Percentiles rank a stretch among this genome's conserved stretches.
Evolutionary conservation across 2,797 vertebrate species (phyloP).

Genomic region (Acomys russatus): DNA sequence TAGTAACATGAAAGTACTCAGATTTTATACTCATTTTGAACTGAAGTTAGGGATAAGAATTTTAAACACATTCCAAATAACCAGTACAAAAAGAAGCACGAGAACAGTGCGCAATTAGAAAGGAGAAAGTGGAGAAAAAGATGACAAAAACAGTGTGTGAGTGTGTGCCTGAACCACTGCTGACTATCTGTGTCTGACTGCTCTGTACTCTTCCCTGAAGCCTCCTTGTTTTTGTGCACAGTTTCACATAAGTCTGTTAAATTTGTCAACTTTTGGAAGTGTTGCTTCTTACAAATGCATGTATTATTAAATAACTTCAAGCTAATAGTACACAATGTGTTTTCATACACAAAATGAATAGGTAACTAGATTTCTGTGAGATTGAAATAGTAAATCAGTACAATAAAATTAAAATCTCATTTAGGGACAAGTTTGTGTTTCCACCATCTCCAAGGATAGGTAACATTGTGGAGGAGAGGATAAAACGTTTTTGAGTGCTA

Average conservation of each 20-base stretch:
- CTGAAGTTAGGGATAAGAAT: not conserved
- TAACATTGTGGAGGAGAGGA: not conserved
- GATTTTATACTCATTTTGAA: not conserved
- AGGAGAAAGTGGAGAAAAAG: not conserved
- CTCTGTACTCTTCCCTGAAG: not conserved
- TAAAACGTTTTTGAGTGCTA: not conserved
- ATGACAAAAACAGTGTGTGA: not conserved
- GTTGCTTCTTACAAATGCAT: not conserved
- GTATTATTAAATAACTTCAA: not conserved
- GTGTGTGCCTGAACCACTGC: too few species aligned
- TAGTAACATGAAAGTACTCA: not conserved
- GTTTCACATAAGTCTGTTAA: not conserved
- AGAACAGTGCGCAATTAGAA: not conserved
- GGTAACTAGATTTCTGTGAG: not conserved
- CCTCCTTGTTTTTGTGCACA: not conserved
- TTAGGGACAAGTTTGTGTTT: not conserved
- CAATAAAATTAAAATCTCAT: not conserved
- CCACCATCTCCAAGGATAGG: not conserved
- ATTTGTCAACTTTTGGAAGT: not conserved
- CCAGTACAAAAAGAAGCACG: not conserved
- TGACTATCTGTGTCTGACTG: not conserved
- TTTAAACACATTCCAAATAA: not conserved
- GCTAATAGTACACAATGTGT: not conserved
- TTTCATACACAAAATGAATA: not conserved
- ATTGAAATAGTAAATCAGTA: not conserved